Evolutionary conservation across 2,888 invertebrate species (phyloP).

Genomic region (Agrotis exclamationis): DNA sequence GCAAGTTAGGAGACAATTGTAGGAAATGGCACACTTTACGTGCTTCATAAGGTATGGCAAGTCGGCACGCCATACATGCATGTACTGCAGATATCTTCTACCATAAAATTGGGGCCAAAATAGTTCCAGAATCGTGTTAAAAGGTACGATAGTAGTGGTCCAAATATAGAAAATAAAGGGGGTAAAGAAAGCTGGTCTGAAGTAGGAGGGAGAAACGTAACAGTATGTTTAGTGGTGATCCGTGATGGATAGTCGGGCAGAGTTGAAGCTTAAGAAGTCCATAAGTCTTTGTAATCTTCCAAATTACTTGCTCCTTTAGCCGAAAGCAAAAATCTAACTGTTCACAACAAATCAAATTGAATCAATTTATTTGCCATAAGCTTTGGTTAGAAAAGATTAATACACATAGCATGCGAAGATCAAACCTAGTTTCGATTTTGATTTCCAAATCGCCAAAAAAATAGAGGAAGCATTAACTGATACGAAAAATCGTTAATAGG

Average conservation of each 20-base stretch:
- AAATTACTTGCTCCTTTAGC: too few species aligned
- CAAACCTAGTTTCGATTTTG: neutral
- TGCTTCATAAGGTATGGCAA: conserved; percentile 38
- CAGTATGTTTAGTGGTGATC: neutral
- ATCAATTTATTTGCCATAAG: too few species aligned
- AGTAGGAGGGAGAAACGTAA: neutral
- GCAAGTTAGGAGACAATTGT: conserved; percentile 56
- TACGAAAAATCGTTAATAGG: neutral
- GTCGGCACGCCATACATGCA: conserved; percentile 44
- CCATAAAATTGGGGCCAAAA: neutral
- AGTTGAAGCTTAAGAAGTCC: neutral
- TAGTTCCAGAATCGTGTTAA: neutral
- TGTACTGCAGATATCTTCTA: conserved; percentile 25
- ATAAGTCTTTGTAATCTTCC: neutral
- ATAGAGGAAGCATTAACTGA: neutral
- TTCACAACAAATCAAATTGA: neutral
- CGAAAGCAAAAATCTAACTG: neutral
- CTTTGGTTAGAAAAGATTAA: too few species aligned
- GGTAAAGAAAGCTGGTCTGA: neutral
- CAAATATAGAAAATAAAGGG: neutral
- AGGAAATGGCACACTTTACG: conserved; percentile 48
- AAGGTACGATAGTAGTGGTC: neutral
- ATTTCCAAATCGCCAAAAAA: neutral
- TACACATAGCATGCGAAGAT: neutral
- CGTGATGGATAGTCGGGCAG: neutral